phyloP scores from a whole-genome alignment of 2,888 invertebrate species.

The Azorinus chamasolen region DNA sequence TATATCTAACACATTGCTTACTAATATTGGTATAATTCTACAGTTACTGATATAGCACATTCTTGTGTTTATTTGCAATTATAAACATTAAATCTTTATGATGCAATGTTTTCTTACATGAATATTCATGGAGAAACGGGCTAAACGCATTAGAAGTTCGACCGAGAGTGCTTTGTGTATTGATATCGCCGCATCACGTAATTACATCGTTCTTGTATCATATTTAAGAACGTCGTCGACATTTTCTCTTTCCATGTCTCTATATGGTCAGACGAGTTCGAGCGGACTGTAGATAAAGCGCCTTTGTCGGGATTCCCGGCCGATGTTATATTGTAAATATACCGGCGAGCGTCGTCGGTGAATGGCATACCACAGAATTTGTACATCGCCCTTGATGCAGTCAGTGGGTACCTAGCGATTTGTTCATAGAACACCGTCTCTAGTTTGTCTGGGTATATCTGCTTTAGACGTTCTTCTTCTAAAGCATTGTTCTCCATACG shows the following conservation, averaged over 20 bases:
- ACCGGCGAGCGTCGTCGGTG: conserved; percentile 31
- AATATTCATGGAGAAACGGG: too few species aligned
- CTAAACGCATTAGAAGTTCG: too few species aligned
- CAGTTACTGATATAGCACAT: too few species aligned
- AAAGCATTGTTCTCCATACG: conserved; percentile 49
- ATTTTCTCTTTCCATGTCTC: conserved; percentile 50
- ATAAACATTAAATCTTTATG: too few species aligned
- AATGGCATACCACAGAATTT: conserved; percentile 51
- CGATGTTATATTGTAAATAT: conserved; percentile 55
- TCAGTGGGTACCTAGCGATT: conserved; percentile 52
- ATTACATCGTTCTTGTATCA: conserved; percentile 43
- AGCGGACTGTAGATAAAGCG: conserved; percentile 42
- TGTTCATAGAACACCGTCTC: conserved; percentile 52
- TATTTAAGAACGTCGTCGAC: conserved; percentile 22
- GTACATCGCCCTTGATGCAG: conserved; percentile 45
- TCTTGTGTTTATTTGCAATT: too few species aligned
- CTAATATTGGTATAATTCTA: too few species aligned
- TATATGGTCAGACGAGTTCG: conserved; percentile 56
- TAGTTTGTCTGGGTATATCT: conserved; percentile 43
- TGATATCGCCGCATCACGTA: conserved; percentile 38
- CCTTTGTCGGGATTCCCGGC: conserved; percentile 47
- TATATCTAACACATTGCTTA: too few species aligned
- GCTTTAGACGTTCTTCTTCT: conserved; percentile 35
- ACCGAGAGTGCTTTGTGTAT: too few species aligned
- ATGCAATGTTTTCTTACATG: too few species aligned